These are phyloP conservation scores for Vulpes lagopus DNA, from an alignment of 2,113 vertebrate genomes.

Conservation along the genomic window DNA sequence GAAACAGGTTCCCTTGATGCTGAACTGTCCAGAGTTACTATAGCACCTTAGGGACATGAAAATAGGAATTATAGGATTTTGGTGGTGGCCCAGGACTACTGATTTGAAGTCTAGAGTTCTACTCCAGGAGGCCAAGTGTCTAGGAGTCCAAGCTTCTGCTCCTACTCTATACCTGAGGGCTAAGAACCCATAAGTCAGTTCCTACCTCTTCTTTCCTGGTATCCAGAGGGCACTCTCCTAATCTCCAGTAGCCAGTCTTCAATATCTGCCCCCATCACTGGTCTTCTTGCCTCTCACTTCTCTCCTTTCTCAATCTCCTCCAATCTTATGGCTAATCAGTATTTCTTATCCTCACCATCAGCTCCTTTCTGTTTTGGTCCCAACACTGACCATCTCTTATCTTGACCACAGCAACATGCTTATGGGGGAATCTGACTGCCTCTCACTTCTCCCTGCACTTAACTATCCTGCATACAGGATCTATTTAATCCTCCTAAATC, in stretches of 20 bases:
- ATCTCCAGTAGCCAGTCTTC: background rate
- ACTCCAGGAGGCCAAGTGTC: background rate
- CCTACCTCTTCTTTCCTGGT: background rate
- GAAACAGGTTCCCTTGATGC: background rate
- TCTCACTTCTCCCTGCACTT: background rate
- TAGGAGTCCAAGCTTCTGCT: background rate
- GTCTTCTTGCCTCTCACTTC: background rate
- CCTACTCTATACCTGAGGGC: background rate
- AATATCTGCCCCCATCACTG: background rate
- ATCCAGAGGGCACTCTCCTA: background rate
- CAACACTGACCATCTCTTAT: background rate
- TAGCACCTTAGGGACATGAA: background rate
- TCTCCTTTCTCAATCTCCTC: background rate
- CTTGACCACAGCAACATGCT: background rate
- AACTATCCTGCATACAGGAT: background rate
- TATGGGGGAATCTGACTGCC: background rate
- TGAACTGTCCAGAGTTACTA: background rate
- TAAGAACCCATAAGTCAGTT: background rate
- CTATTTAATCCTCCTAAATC: background rate
- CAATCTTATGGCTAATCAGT: background rate
- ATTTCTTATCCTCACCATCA: background rate
- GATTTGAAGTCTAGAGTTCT: background rate
- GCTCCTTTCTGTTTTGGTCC: background rate
- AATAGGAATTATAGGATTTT: background rate
- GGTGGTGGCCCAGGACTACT: background rate